These are phyloP conservation scores for Plectropomus leopardus DNA, from an alignment of 2,113 vertebrate species.

Conservation along the genomic window DNA sequence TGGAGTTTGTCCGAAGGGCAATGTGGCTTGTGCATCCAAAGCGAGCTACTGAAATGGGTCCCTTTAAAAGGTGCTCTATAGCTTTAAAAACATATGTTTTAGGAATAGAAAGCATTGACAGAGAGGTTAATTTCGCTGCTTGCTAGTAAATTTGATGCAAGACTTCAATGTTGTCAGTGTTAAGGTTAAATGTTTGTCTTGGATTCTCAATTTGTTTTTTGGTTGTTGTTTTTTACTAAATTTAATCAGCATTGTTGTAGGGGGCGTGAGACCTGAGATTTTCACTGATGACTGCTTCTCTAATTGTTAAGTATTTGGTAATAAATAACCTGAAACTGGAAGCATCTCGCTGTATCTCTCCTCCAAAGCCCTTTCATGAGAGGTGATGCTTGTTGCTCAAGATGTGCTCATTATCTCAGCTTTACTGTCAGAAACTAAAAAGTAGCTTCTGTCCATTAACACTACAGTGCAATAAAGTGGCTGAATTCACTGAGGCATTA, in stretches of 20 bases:
- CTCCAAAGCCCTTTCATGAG: background rate
- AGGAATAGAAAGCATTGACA: background rate
- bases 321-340: no score
- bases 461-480: background rate
- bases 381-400: background rate
- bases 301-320: no score
- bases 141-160: background rate
- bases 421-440: background rate
- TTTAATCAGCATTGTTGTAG: no score
- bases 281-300: no score
- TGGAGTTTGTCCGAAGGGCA: background rate
- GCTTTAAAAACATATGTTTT: background rate
- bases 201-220: no score
- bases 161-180: background rate
- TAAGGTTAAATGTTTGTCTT: no score
- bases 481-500: constrained; percentile 32
- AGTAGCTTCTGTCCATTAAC: constrained; percentile 1
- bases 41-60: background rate
- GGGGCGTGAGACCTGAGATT: no score
- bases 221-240: no score
- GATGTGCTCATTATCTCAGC: background rate
- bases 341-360: background rate
- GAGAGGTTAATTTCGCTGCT: background rate
- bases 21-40: background rate
- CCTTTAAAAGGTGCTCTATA: background rate